Evolutionary conservation across 2,113 vertebrate species (phyloP), one percentile per base, ranked within the genome.

Genomic region (Gnathonemus longibarbis): DNA sequence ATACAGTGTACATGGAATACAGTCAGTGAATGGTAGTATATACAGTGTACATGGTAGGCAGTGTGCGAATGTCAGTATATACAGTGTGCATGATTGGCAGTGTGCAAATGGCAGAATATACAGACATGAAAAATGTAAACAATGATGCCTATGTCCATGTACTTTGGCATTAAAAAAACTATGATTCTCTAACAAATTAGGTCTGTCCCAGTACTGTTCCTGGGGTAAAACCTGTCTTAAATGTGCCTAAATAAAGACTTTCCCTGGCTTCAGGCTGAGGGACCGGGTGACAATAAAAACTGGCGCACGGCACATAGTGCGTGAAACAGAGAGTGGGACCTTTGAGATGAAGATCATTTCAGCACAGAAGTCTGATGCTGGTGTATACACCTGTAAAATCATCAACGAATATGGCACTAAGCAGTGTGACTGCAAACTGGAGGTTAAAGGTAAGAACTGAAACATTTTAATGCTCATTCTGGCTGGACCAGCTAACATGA

Each of bases 341-440:
- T 98, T 96, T 91, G 96, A 96, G 0, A 96, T 99, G 93, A 97
- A 95, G 85, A 97, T 99, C 91, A 95, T 95, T 93, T 97, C 97
- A 0, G 97, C 96, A 0, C 95, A 96, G 92, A 96, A 95, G 62
- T 96, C 96, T 0, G 98, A 99, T 15, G 94, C 96, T 0, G 98
- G 98, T 89, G 94, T 97, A 93, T 99, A 99, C 93, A 98, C 96
- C 88, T 99, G 98, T 94, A 98, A 98, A 94, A 97, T 99, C 0
- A 98, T 99, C 90, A 99, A 99, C 0, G 98, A 99, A 91, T 99
- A 99, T 0, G 98, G 98, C 83, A 98, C 96, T 10, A 97, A 98
- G 94, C 98, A 99, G 92, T 98, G 98, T 0, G 97, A 99, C 91
- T 97, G 96, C 91, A 97, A 94, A 91, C 95, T 99, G 93, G 97